Evolutionary conservation across 2,888 invertebrate genomes (phyloP).

Genomic region (Cataglyphis cursor): DNA sequence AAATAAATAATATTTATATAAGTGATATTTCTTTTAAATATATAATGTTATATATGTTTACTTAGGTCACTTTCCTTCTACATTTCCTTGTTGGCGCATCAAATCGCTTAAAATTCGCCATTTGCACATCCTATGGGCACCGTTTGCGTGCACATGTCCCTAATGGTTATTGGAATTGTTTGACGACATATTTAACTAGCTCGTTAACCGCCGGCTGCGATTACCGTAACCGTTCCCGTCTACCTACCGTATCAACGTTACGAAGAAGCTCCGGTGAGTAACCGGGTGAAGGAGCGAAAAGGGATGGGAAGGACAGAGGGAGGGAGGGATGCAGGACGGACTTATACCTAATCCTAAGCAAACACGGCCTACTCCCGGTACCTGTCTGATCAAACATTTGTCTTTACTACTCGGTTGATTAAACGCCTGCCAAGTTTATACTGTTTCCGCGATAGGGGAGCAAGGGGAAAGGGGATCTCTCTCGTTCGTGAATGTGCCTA

Average conservation of each 20-base stretch:
- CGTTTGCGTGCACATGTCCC: conserved; percentile 5
- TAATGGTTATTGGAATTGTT: conserved; percentile 37
- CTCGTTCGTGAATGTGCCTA: conserved; percentile 24
- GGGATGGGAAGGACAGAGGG: background rate
- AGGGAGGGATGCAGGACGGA: conserved; percentile 48
- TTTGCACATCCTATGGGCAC: background rate
- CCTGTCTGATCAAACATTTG: conserved; percentile 86
- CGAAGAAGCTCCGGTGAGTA: conserved; percentile 49
- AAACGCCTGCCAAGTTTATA: conserved; percentile 81
- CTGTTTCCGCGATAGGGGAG: conserved; percentile 62
- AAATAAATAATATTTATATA: too few relatives aligned
- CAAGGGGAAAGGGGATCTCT: conserved; percentile 10
- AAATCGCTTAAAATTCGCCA: conserved; percentile 5
- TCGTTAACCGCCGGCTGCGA: conserved; percentile 61
- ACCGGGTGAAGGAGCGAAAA: background rate
- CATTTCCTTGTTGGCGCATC: background rate
- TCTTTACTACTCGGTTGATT: conserved; percentile 85
- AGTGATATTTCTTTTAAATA: too few relatives aligned
- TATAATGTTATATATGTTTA: too few relatives aligned
- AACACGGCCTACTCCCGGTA: conserved; percentile 75
- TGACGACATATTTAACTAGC: conserved; percentile 57
- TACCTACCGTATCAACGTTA: background rate
- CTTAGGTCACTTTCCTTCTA: background rate
- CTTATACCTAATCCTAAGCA: conserved; percentile 82
- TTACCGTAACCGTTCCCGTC: conserved; percentile 51